Conservation (phyloP, 2,113 vertebrate species). For the Lophochroa leadbeateri region DNA sequence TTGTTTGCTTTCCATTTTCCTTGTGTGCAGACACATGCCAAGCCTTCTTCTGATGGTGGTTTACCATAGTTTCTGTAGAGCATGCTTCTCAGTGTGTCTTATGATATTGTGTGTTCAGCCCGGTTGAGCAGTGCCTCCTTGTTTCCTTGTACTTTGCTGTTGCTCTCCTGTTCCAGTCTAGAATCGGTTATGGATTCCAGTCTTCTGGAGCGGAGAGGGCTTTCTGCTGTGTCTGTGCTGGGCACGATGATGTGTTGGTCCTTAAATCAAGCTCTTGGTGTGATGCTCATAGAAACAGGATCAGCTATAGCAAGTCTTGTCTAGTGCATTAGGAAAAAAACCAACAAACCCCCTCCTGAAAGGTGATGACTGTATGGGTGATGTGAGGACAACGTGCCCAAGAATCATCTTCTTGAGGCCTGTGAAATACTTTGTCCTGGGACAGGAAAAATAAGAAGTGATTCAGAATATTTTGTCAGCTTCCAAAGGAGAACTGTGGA, state of each 20-base stretch:
- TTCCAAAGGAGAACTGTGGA: not conserved
- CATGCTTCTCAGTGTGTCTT: not conserved
- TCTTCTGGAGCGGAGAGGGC: not conserved
- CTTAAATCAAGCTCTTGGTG: not conserved
- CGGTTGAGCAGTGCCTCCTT: not conserved
- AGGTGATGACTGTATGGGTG: not conserved
- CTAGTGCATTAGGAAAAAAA: not conserved
- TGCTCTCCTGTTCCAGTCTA: not conserved
- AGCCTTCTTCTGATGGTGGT: not conserved
- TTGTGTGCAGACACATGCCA: too few species aligned
- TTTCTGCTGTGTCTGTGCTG: not conserved
- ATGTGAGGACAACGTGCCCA: not conserved
- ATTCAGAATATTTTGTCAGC: not conserved
- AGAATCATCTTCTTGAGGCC: not conserved
- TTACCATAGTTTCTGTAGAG: not conserved
- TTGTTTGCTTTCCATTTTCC: not conserved
- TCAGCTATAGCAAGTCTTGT: not conserved
- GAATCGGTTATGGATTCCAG: not conserved
- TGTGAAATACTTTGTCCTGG: not conserved
- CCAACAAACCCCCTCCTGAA: not conserved
- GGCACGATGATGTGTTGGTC: not conserved
- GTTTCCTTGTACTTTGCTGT: not conserved
- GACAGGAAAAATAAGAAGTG: not conserved
- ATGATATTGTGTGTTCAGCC: not conserved
- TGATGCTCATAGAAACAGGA: not conserved